These are phyloP conservation scores for Liopterus haemorrhoidalis DNA, from an alignment of 2,888 invertebrate genomes.

Conservation along the genomic window DNA sequence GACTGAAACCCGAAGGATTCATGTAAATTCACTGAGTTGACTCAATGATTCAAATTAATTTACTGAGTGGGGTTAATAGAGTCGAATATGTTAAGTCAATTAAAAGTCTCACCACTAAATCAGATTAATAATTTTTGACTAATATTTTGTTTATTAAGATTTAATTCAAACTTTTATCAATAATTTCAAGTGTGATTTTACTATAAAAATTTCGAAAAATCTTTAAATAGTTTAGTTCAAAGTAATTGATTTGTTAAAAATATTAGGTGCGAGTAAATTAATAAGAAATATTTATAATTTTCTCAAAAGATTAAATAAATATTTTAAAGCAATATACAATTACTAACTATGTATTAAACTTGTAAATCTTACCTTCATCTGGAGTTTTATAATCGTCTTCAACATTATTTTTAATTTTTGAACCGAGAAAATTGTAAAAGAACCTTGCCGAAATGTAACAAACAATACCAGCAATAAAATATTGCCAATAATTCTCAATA, in stretches of 20 bases:
- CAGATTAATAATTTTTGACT: too few relatives aligned
- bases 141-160: too few relatives aligned
- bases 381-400: constrained; percentile 22
- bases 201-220: background rate
- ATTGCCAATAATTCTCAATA: constrained; percentile 39
- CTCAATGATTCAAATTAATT: too few relatives aligned
- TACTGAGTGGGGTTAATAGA: too few relatives aligned
- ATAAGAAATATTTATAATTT: too few relatives aligned
- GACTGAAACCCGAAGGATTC: too few relatives aligned
- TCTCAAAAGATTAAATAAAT: too few relatives aligned
- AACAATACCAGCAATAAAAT: constrained; percentile 38
- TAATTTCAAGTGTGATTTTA: constrained; percentile 1
- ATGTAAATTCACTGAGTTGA: too few relatives aligned
- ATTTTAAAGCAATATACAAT: too few relatives aligned
- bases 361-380: constrained; percentile 26
- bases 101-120: too few relatives aligned
- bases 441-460: constrained; percentile 36
- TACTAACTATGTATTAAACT: constrained; percentile 11
- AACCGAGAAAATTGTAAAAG: constrained; percentile 29
- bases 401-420: constrained; percentile 14
- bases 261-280: background rate
- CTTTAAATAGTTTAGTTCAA: background rate
- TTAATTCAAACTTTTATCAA: too few relatives aligned
- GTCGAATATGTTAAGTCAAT: too few relatives aligned
- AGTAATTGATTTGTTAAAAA: background rate